phyloP scores from a whole-genome alignment of 37 sponge, comb jelly and placozoan genomes.

The Chondrosia reniformis region DNA sequence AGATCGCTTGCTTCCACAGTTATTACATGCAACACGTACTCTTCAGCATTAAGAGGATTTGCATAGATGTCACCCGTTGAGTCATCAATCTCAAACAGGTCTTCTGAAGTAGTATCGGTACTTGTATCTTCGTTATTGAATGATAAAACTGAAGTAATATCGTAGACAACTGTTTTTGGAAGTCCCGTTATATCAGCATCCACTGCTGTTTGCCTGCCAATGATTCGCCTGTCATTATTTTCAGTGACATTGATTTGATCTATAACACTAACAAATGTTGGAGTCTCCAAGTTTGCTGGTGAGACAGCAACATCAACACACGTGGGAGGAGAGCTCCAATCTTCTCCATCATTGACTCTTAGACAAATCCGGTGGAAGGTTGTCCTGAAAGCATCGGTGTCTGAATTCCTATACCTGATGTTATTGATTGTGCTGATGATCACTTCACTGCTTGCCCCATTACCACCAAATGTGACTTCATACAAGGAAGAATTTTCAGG shows the following conservation, averaged over 20 bases:
- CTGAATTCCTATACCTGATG: conserved; percentile 60
- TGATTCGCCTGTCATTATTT: neutral
- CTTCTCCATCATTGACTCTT: conserved; percentile 31
- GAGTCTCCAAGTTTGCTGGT: conserved; percentile 47
- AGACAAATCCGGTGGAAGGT: conserved; percentile 50
- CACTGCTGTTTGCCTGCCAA: conserved; percentile 34
- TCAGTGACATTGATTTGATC: neutral
- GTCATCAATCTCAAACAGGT: conserved; percentile 23
- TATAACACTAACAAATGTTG: conserved; percentile 26
- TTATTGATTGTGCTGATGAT: conserved; percentile 30
- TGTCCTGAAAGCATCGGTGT: conserved; percentile 22
- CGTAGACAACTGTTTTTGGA: conserved; percentile 33
- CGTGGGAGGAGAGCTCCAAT: conserved; percentile 22
- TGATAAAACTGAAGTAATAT: conserved; percentile 37
- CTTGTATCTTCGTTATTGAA: neutral
- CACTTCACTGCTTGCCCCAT: conserved; percentile 12
- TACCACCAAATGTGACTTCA: conserved; percentile 36
- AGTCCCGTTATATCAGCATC: conserved; percentile 46
- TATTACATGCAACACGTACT: conserved; percentile 18
- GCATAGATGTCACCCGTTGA: conserved; percentile 49
- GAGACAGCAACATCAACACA: conserved; percentile 67
- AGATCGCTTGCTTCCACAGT: conserved; percentile 47
- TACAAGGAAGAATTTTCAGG: conserved; percentile 18
- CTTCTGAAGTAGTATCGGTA: neutral
- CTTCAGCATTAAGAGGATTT: conserved; percentile 54